phyloP scores from a whole-genome alignment of 2,797 vertebrate genomes.

The Galagoides demidoff region DNA sequence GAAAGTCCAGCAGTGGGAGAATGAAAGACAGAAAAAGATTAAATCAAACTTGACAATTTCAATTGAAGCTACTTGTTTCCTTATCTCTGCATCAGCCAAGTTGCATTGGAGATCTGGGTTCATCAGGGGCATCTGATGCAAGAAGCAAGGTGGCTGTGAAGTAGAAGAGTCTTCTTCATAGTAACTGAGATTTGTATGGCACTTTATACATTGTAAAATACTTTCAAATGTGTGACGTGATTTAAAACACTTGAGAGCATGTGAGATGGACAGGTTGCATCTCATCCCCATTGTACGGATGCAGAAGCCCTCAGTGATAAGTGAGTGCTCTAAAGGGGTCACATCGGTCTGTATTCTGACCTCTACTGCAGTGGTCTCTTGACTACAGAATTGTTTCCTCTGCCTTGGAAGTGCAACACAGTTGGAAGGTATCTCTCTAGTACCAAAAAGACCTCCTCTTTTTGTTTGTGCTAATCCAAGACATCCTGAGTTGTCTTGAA shows the following conservation, averaged over 20 bases:
- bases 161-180: not conserved
- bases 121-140: not conserved
- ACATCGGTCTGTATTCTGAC: not conserved
- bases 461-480: conserved; percentile 24
- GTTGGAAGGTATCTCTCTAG: not conserved
- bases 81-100: not conserved
- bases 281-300: not conserved
- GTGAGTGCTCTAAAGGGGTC: not conserved
- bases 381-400: not conserved
- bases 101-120: not conserved
- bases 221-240: not conserved
- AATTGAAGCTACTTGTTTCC: not conserved
- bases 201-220: not conserved
- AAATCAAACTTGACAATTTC: not conserved
- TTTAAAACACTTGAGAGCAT: not conserved
- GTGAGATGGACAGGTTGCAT: not conserved
- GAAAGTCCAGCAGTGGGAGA: not conserved
- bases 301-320: not conserved
- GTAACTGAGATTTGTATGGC: not conserved
- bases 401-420: not conserved
- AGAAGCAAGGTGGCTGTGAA: not conserved
- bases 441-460: not conserved
- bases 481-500: not conserved
- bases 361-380: not conserved
- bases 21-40: not conserved